Conservation (phyloP, 2,797 vertebrate species). For the Hoplostethus mediterraneus region DNA sequence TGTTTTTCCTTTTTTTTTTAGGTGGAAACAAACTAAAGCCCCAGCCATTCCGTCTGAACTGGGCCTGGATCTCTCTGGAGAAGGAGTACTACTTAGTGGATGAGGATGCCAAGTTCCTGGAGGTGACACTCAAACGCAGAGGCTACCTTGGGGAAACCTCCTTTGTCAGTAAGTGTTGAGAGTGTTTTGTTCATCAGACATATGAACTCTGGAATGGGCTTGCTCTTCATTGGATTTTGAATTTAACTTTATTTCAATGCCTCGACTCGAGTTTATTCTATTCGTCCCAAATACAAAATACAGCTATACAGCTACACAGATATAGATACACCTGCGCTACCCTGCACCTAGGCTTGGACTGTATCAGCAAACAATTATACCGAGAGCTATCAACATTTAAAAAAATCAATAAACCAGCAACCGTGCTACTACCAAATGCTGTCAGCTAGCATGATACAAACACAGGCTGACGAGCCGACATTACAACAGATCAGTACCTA, state of each 20-base stretch:
- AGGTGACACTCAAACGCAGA: slow-evolving; percentile 87
- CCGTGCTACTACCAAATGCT: too few relatives aligned
- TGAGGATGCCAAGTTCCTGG: slow-evolving; percentile 87
- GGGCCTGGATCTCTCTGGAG: slow-evolving; percentile 94
- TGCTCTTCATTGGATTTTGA: neutral
- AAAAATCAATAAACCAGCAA: too few relatives aligned
- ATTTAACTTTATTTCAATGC: neutral
- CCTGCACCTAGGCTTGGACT: too few relatives aligned
- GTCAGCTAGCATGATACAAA: too few relatives aligned
- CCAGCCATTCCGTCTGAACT: slow-evolving; percentile 89
- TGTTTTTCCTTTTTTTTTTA: slow-evolving; percentile 61
- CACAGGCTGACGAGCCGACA: too few relatives aligned
- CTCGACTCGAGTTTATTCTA: too few relatives aligned
- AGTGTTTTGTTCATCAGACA: neutral
- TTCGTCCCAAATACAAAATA: too few relatives aligned
- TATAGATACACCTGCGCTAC: too few relatives aligned
- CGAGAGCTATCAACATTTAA: too few relatives aligned
- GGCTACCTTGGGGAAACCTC: slow-evolving; percentile 90
- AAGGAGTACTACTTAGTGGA: slow-evolving; percentile 87
- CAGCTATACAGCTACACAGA: too few relatives aligned
- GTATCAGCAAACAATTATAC: too few relatives aligned
- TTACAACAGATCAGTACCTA: too few relatives aligned
- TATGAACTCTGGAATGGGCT: neutral
- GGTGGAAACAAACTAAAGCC: slow-evolving; percentile 88
- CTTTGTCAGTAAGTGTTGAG: slow-evolving; percentile 88